These are phyloP conservation scores for Pimephales promelas DNA, from an alignment of 2,113 vertebrate species.

Conservation along the genomic window DNA sequence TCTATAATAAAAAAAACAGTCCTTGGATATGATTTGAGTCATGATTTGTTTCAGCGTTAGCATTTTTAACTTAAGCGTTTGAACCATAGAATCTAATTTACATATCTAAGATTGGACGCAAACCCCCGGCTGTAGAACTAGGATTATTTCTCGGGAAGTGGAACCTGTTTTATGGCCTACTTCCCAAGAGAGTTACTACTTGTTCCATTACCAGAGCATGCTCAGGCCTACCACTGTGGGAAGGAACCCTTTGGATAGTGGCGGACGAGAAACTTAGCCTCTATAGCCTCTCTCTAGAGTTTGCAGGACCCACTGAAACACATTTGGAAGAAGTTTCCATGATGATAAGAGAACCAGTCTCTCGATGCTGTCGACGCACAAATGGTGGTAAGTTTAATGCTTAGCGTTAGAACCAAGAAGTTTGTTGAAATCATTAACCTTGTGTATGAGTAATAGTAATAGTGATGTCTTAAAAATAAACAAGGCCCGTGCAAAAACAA, in stretches of 20 bases:
- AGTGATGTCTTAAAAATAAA: slow-evolving; percentile 15
- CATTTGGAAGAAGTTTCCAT: too few relatives aligned
- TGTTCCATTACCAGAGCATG: not conserved
- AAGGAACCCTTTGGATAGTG: not conserved
- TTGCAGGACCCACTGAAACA: too few relatives aligned
- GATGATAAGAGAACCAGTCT: too few relatives aligned
- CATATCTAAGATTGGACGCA: too few relatives aligned
- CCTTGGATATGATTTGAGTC: not conserved
- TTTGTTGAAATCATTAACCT: not conserved
- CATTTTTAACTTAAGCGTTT: not conserved
- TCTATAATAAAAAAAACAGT: not conserved
- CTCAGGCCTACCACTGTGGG: not conserved
- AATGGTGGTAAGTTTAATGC: too few relatives aligned
- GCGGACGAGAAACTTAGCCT: not conserved
- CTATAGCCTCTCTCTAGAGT: too few relatives aligned
- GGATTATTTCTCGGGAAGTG: not conserved
- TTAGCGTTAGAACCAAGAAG: not conserved
- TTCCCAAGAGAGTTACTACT: not conserved
- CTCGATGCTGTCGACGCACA: too few relatives aligned
- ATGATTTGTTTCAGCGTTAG: not conserved
- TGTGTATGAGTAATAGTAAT: not conserved
- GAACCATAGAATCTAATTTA: too few relatives aligned
- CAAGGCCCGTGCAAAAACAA: slow-evolving; percentile 3
- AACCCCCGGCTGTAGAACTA: not conserved
- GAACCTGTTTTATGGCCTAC: not conserved